phyloP scores from a whole-genome alignment of 1,140 invertebrate genomes.

The Sycophaga agraensis region DNA sequence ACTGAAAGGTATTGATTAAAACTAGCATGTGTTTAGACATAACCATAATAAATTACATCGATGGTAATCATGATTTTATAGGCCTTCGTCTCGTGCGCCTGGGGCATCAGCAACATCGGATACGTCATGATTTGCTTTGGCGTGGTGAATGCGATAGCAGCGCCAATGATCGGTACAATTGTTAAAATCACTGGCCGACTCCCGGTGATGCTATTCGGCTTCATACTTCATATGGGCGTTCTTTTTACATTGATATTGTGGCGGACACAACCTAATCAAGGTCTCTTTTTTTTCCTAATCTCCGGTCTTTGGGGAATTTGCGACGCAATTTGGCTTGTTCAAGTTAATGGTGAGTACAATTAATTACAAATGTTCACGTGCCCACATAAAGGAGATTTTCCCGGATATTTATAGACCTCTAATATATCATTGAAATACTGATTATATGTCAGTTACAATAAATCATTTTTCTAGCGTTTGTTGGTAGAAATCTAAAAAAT shows the following conservation, averaged over 20 bases:
- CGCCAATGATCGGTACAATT: slow-evolving; percentile 74
- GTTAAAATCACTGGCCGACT: slow-evolving; percentile 80
- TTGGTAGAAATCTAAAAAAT: no score
- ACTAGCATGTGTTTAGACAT: no score
- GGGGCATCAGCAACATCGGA: slow-evolving; percentile 86
- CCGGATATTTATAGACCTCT: no score
- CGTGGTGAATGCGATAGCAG: slow-evolving; percentile 78
- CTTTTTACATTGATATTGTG: slow-evolving; percentile 70
- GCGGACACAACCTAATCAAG: slow-evolving; percentile 72
- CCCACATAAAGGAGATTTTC: no score
- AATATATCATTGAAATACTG: no score
- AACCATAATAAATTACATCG: no score
- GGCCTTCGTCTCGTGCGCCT: slow-evolving; percentile 86
- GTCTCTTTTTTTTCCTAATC: slow-evolving; percentile 76
- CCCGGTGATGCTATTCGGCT: slow-evolving; percentile 74
- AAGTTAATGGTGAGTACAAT: slow-evolving; percentile 84
- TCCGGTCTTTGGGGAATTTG: slow-evolving; percentile 88
- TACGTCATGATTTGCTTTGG: slow-evolving; percentile 92
- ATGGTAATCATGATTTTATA: no score
- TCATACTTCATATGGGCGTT: slow-evolving; percentile 70
- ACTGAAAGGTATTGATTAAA: no score
- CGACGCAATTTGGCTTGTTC: slow-evolving; percentile 92
- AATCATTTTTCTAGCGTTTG: no score
- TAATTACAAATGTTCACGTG: no score
- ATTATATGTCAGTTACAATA: no score